phyloP scores from a whole-genome alignment of 1,140 invertebrate genomes.

The Centruroides sculpturatus region DNA sequence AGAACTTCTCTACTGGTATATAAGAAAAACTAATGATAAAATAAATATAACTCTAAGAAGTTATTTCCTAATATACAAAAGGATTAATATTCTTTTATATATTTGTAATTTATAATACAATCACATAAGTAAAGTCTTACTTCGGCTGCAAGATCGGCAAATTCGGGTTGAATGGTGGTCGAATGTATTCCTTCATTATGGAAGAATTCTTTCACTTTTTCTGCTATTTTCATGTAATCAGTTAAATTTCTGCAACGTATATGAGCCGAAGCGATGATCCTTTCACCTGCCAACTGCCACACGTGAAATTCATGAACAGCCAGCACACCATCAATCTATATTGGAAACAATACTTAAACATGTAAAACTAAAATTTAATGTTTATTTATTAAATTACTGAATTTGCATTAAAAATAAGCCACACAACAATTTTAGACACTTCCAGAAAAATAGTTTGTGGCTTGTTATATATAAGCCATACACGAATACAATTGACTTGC shows the following conservation, averaged over 20 bases:
- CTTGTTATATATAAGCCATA: too few relatives aligned
- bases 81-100: neutral
- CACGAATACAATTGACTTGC: too few relatives aligned
- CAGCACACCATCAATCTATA: conserved; percentile 36
- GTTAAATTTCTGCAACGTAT: conserved; percentile 35
- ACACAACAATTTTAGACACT: too few relatives aligned
- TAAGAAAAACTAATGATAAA: too few relatives aligned
- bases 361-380: too few relatives aligned
- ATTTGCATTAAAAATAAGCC: too few relatives aligned
- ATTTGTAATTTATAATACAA: neutral
- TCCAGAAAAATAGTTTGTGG: too few relatives aligned
- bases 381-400: too few relatives aligned
- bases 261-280: conserved; percentile 42
- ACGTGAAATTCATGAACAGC: conserved; percentile 44
- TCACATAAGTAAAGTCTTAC: neutral
- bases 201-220: conserved; percentile 75
- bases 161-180: conserved; percentile 43
- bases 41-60: neutral
- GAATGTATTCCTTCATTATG: conserved; percentile 42
- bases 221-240: conserved; percentile 42
- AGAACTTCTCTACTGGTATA: too few relatives aligned
- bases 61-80: neutral
- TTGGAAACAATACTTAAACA: too few relatives aligned
- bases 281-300: conserved; percentile 40
- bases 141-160: conserved; percentile 22